Evolutionary conservation across 2,888 invertebrate species (phyloP), one percentile per base, ranked within the genome.

Genomic region (Camptogramma bilineatum): DNA sequence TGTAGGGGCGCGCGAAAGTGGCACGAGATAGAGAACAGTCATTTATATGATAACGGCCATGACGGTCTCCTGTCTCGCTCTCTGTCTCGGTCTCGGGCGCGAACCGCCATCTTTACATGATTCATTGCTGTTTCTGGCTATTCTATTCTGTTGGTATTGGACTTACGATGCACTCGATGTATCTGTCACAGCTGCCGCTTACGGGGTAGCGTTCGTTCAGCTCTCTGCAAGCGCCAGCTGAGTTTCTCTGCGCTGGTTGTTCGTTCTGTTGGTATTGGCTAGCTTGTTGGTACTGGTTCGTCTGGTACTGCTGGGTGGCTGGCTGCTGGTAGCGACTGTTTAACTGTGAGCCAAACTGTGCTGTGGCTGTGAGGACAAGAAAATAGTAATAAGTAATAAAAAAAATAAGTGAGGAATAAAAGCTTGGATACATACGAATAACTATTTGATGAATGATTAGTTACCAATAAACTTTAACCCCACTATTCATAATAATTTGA

Each of bases 111-210:
- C n/a, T n/a, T n/a, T n/a, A n/a, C n/a, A n/a, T n/a, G n/a, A n/a
- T n/a, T n/a, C n/a, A n/a, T n/a, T n/a, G n/a, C n/a, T n/a, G n/a
- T n/a, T n/a, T n/a, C n/a, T n/a, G n/a, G n/a, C n/a, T n/a, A n/a
- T n/a, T n/a, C n/a, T n/a, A 3, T 28, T 28, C 28, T 28, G 7
- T 28, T 2, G 5, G 5, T 28, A 5, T 17, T 44, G 0, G 31
- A 58, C 60, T 59, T 61, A 65, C 65, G 39, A 65, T 47, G 57
- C 65, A 96, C 80, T 96, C 96, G 62, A 95, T 89, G 78, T 96
- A 96, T 74, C 94, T 95, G 78, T 97, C 97, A 77, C 97, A 97
- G 79, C 96, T 96, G 9, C 94, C 94, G 0, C 95, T 82, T 0
- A 95, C 94, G 0, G 96, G 94, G 73, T 94, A 96, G 8, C 96